Evolutionary conservation across 2,113 vertebrate genomes (phyloP), one percentile per base, ranked within the genome.

Genomic region (Nibea coibor): DNA sequence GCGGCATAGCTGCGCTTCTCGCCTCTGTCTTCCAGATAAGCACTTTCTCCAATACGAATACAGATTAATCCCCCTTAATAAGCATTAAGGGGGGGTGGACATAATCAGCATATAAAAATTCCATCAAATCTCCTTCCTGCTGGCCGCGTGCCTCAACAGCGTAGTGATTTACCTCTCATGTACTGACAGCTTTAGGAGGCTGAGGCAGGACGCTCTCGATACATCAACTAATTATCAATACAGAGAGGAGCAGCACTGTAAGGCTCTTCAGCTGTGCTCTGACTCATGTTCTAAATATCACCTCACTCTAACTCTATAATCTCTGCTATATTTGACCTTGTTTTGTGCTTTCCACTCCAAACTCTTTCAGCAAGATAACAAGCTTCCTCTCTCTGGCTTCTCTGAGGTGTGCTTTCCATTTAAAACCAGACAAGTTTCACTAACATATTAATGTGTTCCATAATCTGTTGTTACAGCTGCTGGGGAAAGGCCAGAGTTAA

Each of bases 21-120:
- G 78, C 86, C 86, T 87, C 84, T 19, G 90, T 86, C 93, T 91
- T 93, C 82, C 89, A 94, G 95, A 97, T 96, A 96, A 97, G 94
- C 92, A 93, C 89, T 94, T 95, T 90, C 93, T 95, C 94, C 95
- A 94, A 95, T 95, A 95, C 84, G 94, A 96, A 95, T 95, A 91
- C 89, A 95, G 94, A 97, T 96, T 96, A 97, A 97, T 97, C 95
- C 94, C 89, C 85, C 95, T 96, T 96, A 97, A 97, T 96, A 97
- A 96, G 95, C 87, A 94, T 95, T 96, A 96, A 94, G 92, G 81
- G 80, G 84, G 88, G 73, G 53, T n/a, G 73, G 80, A 93, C 92
- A 95, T 95, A 96, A 97, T 96, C 96, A 95, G 92, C 81, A 24
- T 92, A 94, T 94, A 95, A 96, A 96, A 97, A 95, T 94, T 95